Percentiles rank a stretch among this genome's conserved stretches.
These are phyloP conservation scores for Artibeus jamaicensis DNA, from an alignment of 2,797 vertebrate genomes.

Conservation along the genomic window DNA sequence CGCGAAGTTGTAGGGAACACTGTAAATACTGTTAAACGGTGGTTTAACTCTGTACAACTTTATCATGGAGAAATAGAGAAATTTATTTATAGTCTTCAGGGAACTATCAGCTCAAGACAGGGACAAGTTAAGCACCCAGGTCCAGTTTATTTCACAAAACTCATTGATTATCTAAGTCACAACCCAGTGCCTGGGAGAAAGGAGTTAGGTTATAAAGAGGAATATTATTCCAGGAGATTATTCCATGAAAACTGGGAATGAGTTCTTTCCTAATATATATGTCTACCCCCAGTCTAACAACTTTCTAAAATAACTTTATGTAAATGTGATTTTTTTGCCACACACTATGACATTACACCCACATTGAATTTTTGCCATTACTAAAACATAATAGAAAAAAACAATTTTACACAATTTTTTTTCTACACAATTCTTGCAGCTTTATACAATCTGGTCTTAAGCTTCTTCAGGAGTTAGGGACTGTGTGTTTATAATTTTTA, in stretches of 20 bases:
- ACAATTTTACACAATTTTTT: neutral
- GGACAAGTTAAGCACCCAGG: neutral
- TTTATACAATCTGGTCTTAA: neutral
- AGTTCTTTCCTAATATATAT: neutral
- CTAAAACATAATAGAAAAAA: neutral
- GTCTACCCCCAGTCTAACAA: neutral
- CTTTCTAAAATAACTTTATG: neutral
- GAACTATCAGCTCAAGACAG: neutral
- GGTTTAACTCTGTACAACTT: neutral
- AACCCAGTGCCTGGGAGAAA: neutral
- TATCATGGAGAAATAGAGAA: neutral
- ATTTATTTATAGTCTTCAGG: neutral
- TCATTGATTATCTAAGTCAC: neutral
- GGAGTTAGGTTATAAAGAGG: neutral
- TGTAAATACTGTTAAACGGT: neutral
- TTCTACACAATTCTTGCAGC: neutral
- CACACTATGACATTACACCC: neutral
- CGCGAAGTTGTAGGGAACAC: neutral
- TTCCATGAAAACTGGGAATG: neutral
- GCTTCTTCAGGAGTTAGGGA: neutral
- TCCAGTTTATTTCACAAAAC: neutral
- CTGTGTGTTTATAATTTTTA: neutral
- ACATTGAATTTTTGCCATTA: neutral
- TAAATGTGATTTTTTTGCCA: neutral
- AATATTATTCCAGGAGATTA: neutral